Evolutionary conservation across 2,888 invertebrate species (phyloP), one percentile per base, ranked within the genome.

Genomic region (Pyrgus malvae): DNA sequence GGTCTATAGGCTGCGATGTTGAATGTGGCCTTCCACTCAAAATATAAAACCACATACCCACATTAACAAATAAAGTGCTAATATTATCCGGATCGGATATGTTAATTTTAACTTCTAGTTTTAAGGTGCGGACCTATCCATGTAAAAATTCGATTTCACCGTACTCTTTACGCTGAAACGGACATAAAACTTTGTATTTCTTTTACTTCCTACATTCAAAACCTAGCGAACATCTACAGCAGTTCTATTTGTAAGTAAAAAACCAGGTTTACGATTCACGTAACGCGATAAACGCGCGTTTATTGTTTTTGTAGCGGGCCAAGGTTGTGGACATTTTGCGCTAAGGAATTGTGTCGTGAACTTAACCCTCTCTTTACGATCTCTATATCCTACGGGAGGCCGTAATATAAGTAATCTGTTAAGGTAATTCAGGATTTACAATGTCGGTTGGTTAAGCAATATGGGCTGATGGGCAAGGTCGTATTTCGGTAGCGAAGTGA

Each of bases 251-350:
- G 42, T 42, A 42, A 29, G 33, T n/a, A 48, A 48, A 50, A 42
- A 50, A 50, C 21, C 49, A 6, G 23, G 33, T 42, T 50, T 50
- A 50, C 14, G 50, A 70, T 71, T 70, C 74, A 74, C 70, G 71
- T 73, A 61, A 67, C 60, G 63, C 71, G 69, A 74, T 81, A 80
- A 78, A 81, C 69, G 67, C 67, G 65, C 72, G 72, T 76, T 80
- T 79, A 83, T 82, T 81, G 79, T 82, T 80, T 81, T 70, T 55
- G 23, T 50, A 50, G 12, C 27, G 12, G 42, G 50, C 42, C 50
- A 50, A 50, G 50, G 50, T 38, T 38, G 48, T 1, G 23, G 33
- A 21, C 19, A 23, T 50, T 41, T 41, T 7, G 23, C 50, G 33
- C 31, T 41, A 23, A 46, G 41, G 16, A 41, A 41, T 41, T 23